phyloP scores from a whole-genome alignment of 2,888 invertebrate species.

The Trissoscelio sp. region DNA sequence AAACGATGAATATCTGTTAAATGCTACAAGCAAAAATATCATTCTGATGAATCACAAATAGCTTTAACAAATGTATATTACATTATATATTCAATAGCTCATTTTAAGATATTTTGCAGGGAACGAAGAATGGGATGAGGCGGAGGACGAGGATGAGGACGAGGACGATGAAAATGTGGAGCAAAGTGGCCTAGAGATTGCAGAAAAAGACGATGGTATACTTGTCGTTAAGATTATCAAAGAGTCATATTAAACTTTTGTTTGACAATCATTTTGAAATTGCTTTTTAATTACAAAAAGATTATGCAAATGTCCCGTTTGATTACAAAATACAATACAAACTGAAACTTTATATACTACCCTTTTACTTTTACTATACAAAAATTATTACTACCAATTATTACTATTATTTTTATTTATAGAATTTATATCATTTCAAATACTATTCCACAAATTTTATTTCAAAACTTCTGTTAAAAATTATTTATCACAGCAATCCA shows the following conservation, averaged over 20 bases:
- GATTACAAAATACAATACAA: no score
- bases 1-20: background rate
- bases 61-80: slow-evolving; percentile 60
- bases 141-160: slow-evolving; percentile 77
- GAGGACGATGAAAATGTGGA: slow-evolving; percentile 80
- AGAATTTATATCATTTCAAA: no score
- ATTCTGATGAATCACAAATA: slow-evolving; percentile 41
- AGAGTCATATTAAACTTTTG: slow-evolving; percentile 4
- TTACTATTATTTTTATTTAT: no score
- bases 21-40: slow-evolving; percentile 14
- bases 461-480: no score
- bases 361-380: no score
- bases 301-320: no score
- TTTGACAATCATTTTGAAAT: no score
- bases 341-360: no score
- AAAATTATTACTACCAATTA: no score
- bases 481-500: no score
- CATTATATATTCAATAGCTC: slow-evolving; percentile 63
- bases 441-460: no score
- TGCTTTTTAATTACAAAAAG: no score
- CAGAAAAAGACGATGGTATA: slow-evolving; percentile 77
- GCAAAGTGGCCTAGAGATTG: slow-evolving; percentile 76
- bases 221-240: slow-evolving; percentile 77
- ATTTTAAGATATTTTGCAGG: slow-evolving; percentile 73
- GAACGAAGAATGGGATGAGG: slow-evolving; percentile 81